Evolutionary conservation across 2,113 vertebrate species (phyloP).

Genomic region (western clawed frog (Xenopus tropicalis)): UCB_Xtro_10.0 CM004443.2:200245501-200246000

Average conservation of each 20-base stretch:
- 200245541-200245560: not conserved
- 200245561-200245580: slow-evolving; percentile 51
- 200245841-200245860: slow-evolving; percentile 99
- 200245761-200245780: slow-evolving; percentile 99
- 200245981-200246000: not conserved
- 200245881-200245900: slow-evolving; percentile 99
- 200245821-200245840: slow-evolving; percentile 99
- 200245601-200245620: slow-evolving; percentile 53
- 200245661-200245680: slow-evolving; percentile 78
- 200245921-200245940: slow-evolving; percentile 95
- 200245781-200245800: slow-evolving; percentile 99
- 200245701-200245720: slow-evolving; percentile 99
- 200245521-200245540: slow-evolving; percentile 26
- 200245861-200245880: slow-evolving; percentile 98
- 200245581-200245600: slow-evolving; percentile 62
- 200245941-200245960: slow-evolving; percentile 1
- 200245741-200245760: slow-evolving; percentile 99
- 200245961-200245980: not conserved
- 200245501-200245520: slow-evolving; percentile 60
- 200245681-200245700: slow-evolving; percentile 63
- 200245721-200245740: slow-evolving; percentile 99
- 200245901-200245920: slow-evolving; percentile 81
- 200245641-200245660: slow-evolving; percentile 59
- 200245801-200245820: slow-evolving; percentile 99
- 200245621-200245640: slow-evolving; percentile 63